Base-by-base conservation (phyloP, 2,888 invertebrate species). In the Microctonus hyperodae region DNA sequence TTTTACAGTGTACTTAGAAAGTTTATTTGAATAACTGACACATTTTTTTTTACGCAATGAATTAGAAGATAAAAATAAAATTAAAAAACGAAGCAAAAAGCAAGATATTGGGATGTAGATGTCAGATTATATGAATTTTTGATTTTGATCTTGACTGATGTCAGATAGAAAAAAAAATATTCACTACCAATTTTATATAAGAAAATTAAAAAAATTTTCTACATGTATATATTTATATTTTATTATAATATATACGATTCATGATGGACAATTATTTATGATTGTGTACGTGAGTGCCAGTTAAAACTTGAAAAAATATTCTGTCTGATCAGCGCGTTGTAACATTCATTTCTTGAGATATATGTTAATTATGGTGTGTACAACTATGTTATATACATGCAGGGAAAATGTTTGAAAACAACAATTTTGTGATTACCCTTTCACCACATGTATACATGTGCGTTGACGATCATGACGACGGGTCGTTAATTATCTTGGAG, bases 201-300 rank as follows among this genome's bases (percentile, higher is more conserved):
- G 16, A 55, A 10, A 28, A 31, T 55, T 31, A 31, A 31, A 7
- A 28, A 31, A n/a, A n/a, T n/a, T n/a, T n/a, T 20, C 28, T 13
- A 37, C 16, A 16, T 5, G 16, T 16, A 20, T 44, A 7, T 16
- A n/a, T 40, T 1, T 16, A 40, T 44, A 7, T 55, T 25, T 33
- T 16, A 55, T 33, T 16, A 55, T 20, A 53, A 53, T 9, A 28
- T 31, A n/a, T 31, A n/a, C 3, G 31, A 28, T 25, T n/a, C 10
- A 55, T 55, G 55, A 31, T 16, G 33, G 25, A 44, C 20, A 23
- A 28, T 59, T 59, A 59, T 59, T 59, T 59, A 59, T 16, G 25
- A 59, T 59, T 40, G 40, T 40, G 28, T 40, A 59, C 59, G 59
- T 59, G 59, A 59, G 59, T 59, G 23, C 59, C 44, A 44, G 59